These are phyloP conservation scores for Macrophya annulata DNA, from an alignment of 2,888 invertebrate genomes.

Conservation along the genomic window DNA sequence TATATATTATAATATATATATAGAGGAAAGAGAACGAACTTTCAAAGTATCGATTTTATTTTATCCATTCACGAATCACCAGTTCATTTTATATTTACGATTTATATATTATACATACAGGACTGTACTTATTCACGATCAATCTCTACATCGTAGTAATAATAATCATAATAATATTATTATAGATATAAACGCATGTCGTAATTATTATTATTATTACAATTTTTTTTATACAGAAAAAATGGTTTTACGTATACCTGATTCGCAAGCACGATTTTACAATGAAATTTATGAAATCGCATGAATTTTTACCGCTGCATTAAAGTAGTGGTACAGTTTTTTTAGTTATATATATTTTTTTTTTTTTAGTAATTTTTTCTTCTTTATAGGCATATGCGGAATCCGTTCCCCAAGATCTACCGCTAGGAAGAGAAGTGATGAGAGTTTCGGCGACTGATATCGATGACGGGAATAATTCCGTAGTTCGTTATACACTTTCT, in stretches of 20 bases:
- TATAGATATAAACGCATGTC: not conserved
- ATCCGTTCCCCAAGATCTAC: constrained; percentile 91
- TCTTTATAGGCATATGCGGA: constrained; percentile 83
- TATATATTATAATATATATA: not conserved
- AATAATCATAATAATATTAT: too few species aligned
- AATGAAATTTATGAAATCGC: not conserved
- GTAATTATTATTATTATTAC: not conserved
- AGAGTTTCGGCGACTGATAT: constrained; percentile 95
- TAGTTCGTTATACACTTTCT: constrained; percentile 86
- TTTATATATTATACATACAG: not conserved
- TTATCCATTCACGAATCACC: not conserved
- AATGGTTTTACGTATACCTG: not conserved
- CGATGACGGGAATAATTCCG: constrained; percentile 95
- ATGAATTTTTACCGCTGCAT: constrained; percentile 13
- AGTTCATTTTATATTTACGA: not conserved
- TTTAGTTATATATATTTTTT: not conserved
- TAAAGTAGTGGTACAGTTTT: not conserved
- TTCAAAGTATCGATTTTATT: constrained; percentile 8
- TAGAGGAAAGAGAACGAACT: not conserved
- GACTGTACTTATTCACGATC: too few species aligned
- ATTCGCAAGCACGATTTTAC: constrained; percentile 5
- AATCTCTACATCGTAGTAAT: not conserved
- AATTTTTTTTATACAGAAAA: constrained; percentile 6
- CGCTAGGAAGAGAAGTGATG: constrained; percentile 89
- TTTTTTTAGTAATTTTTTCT: constrained; percentile 25